Evolutionary conservation across 2,797 vertebrate species (phyloP), one percentile per base, ranked within the genome.

Genomic region (Potorous gilbertii): DNA sequence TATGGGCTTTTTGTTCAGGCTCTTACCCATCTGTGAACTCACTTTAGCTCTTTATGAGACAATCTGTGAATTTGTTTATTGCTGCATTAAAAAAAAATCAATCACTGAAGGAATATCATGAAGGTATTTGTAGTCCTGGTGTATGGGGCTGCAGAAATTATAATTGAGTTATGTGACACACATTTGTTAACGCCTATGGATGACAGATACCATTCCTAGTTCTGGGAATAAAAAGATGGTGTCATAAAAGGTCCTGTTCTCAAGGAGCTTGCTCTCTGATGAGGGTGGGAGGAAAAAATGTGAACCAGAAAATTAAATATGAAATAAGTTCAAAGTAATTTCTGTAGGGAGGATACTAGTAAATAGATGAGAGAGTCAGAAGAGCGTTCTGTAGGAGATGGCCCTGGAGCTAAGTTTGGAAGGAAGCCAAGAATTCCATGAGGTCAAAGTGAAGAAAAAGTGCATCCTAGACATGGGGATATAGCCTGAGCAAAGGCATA

Each of bases 1-100:
- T 89, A 92, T 0, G 66, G 55, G 10, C 28, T 34, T 94, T 96
- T 93, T 93, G 89, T 92, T 96, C 62, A 34, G 57, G 90, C 54
- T 95, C 29, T 90, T 91, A 92, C 34, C 55, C 59, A 34, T 11
- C 50, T 90, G 27, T 91, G 29, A 90, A 46, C 31, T 94, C 90
- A 46, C 3, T 55, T 91, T 5, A n/a, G 50, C 91, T 92, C 55
- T 93, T 92, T 92, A 46, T 74, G 66, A 97, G 54, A 91, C 91
- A 90, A 93, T 52, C 27, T 50, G 21, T 29, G 56, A 91, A 55
- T 59, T 50, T 27, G 90, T 92, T 89, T 56, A 54, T 55, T n/a
- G 31, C n/a, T 91, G 28, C 54, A 1, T 54, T 9, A 16, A 27
- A 10, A 62, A 54, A 81, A 55, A 46, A 34, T 24, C 24, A 40